A percentile compares a stretch with the other conserved stretches of the same genome.
Evolutionary conservation across 2,888 invertebrate genomes (phyloP).

Genomic region (Coecobrya sp.): DNA sequence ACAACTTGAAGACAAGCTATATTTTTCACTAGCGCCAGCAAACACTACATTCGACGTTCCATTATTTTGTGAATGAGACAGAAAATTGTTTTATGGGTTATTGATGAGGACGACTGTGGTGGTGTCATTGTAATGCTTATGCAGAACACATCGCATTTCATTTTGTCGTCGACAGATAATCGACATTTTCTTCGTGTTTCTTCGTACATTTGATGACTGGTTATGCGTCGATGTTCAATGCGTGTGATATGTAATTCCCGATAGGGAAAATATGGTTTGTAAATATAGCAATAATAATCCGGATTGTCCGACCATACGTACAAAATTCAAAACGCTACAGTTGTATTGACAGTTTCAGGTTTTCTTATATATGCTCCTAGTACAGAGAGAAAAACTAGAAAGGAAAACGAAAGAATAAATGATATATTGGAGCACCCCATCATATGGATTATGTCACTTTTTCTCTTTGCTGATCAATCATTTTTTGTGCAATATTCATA

Average conservation of each 20-base stretch:
- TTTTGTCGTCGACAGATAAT: conserved; percentile 18
- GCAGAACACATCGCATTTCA: neutral
- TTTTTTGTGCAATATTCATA: conserved; percentile 54
- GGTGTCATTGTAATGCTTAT: neutral
- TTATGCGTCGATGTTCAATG: neutral
- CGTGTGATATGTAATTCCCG: neutral
- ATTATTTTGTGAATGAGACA: neutral
- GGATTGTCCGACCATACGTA: neutral
- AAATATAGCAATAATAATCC: neutral
- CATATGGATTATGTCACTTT: conserved; percentile 58
- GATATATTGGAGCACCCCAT: conserved; percentile 44
- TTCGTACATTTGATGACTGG: neutral
- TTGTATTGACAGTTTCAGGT: neutral
- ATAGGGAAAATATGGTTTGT: neutral
- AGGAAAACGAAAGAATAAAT: neutral
- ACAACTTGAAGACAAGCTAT: no score
- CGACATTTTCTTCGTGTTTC: neutral
- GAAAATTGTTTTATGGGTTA: conserved; percentile 4
- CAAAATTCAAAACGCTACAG: conserved; percentile 7
- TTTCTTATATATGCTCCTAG: neutral
- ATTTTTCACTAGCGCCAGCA: neutral
- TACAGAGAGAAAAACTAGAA: neutral
- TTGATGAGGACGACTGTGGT: neutral
- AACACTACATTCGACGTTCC: neutral
- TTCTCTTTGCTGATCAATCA: conserved; percentile 55